Evolutionary conservation across 2,113 vertebrate species (phyloP).

Genomic region (Trogon surrucura): DNA sequence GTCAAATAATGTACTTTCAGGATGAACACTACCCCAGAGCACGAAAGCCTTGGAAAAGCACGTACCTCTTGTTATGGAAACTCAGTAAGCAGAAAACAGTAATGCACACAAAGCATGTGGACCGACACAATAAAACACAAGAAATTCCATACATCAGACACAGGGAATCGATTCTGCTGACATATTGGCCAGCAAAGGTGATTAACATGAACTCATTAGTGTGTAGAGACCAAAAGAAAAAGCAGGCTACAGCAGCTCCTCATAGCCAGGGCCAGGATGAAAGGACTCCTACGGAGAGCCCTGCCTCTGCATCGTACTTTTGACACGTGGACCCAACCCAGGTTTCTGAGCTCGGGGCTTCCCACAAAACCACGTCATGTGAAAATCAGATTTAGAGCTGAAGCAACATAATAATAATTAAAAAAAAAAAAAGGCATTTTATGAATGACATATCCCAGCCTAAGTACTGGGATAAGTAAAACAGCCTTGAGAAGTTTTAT

Average conservation of each 20-base stretch:
- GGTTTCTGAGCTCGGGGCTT: background rate
- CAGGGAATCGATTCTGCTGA: background rate
- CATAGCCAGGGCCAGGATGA: background rate
- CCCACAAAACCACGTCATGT: background rate
- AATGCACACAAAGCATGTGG: background rate
- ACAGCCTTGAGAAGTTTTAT: background rate
- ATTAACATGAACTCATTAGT: slow-evolving; percentile 24
- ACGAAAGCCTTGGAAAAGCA: background rate
- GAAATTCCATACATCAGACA: background rate
- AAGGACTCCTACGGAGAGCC: background rate
- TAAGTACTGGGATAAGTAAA: background rate
- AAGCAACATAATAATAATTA: background rate
- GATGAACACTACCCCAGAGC: slow-evolving; percentile 10
- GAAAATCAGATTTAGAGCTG: background rate
- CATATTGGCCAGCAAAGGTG: background rate
- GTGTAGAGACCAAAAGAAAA: background rate
- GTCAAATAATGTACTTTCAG: slow-evolving; percentile 20
- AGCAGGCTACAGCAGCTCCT: background rate
- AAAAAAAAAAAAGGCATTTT: background rate
- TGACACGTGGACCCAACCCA: background rate
- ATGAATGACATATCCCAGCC: background rate
- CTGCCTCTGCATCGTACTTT: background rate
- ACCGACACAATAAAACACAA: background rate
- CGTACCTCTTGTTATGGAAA: background rate
- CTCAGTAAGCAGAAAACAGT: background rate